phyloP scores from a whole-genome alignment of 1,140 invertebrate species.

The Hylaeus volcanicus region DNA sequence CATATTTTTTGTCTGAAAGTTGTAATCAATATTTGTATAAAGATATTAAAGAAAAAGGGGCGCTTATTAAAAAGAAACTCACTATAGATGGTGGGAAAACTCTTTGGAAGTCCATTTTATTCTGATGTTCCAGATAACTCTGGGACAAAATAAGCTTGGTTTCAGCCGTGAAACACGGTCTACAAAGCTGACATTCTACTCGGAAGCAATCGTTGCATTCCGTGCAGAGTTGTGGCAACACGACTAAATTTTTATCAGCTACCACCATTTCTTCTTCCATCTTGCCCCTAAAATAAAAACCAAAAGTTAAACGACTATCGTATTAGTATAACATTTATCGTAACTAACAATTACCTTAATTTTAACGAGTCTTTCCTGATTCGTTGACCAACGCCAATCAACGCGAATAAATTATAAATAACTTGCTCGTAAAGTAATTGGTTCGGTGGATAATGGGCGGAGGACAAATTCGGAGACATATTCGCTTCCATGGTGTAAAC shows the following conservation, averaged over 20 bases:
- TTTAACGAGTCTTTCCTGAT: slow-evolving; percentile 73
- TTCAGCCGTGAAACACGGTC: slow-evolving; percentile 86
- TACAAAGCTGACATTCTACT: slow-evolving; percentile 89
- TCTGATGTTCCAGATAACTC: slow-evolving; percentile 90
- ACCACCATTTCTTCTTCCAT: slow-evolving; percentile 86
- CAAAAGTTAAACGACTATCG: neutral
- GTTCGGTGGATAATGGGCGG: slow-evolving; percentile 94
- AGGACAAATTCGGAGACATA: slow-evolving; percentile 98
- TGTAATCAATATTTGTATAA: slow-evolving; percentile 52
- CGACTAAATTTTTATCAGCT: slow-evolving; percentile 89
- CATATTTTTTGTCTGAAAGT: slow-evolving; percentile 78
- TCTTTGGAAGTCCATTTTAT: slow-evolving; percentile 88
- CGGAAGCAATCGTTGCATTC: slow-evolving; percentile 85
- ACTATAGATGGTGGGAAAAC: slow-evolving; percentile 90
- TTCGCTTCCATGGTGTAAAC: slow-evolving; percentile 97
- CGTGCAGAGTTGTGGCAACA: slow-evolving; percentile 87
- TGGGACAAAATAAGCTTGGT: slow-evolving; percentile 82
- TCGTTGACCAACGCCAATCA: slow-evolving; percentile 88
- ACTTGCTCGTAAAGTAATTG: slow-evolving; percentile 95
- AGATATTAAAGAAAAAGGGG: slow-evolving; percentile 10
- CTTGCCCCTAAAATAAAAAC: slow-evolving; percentile 70
- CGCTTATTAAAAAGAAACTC: slow-evolving; percentile 67
- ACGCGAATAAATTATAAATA: slow-evolving; percentile 90
- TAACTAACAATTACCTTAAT: slow-evolving; percentile 69
- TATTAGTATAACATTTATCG: neutral